Percentiles rank a stretch among this genome's conserved stretches.
phyloP scores from a whole-genome alignment of 2,113 vertebrate genomes.

The Agapornis roseicollis region DNA sequence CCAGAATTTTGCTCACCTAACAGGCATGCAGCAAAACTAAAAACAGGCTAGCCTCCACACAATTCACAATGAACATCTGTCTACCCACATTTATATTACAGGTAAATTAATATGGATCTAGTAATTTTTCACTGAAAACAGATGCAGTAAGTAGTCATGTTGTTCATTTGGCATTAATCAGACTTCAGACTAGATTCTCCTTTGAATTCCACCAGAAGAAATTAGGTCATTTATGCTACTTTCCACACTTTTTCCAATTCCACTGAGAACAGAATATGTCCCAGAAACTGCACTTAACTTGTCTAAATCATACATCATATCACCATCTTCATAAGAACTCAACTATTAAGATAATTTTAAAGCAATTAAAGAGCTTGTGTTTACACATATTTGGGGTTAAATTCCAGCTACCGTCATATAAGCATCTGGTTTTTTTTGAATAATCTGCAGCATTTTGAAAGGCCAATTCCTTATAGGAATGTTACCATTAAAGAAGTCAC shows the following conservation, averaged over 20 bases:
- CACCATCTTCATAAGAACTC: neutral
- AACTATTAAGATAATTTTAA: neutral
- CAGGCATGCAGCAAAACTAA: neutral
- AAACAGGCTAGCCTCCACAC: neutral
- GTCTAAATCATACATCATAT: neutral
- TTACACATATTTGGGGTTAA: neutral
- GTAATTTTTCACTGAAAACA: slow-evolving; percentile 16
- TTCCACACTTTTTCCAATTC: neutral
- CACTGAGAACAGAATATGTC: neutral
- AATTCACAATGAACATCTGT: neutral
- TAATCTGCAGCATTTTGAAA: neutral
- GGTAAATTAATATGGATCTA: neutral
- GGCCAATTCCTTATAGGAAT: neutral
- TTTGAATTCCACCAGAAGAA: neutral
- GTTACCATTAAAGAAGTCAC: neutral
- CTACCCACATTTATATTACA: neutral
- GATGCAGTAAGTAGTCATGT: neutral
- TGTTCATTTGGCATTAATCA: neutral
- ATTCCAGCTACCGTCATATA: neutral
- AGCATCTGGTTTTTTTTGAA: neutral
- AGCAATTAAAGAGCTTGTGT: neutral
- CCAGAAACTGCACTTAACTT: neutral
- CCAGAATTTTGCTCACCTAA: neutral
- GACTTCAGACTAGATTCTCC: neutral
- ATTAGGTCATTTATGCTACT: neutral